phyloP scores from a whole-genome alignment of 2,113 vertebrate species.

The Anhinga rufa region DNA sequence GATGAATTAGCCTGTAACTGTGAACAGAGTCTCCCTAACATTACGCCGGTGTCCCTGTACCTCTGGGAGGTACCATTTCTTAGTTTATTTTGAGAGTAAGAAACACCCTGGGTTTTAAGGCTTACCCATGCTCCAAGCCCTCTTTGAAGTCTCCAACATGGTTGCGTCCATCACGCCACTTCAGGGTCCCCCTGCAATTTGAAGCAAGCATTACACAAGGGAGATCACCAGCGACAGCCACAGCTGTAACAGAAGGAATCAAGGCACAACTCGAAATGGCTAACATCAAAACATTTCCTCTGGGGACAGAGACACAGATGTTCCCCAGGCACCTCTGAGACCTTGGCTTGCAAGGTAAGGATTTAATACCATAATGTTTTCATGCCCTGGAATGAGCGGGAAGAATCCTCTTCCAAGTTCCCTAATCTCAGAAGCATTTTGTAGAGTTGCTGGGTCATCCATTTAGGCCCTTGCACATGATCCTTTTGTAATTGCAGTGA shows the following conservation, averaged over 20 bases:
- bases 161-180: slow-evolving; percentile 70
- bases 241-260: neutral
- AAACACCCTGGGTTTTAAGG: rapidly evolving
- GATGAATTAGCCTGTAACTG: neutral
- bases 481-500: neutral
- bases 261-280: no score
- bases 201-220: neutral
- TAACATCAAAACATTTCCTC: neutral
- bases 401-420: neutral
- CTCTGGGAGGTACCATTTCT: neutral
- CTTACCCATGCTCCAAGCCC: slow-evolving; percentile 79
- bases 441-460: neutral
- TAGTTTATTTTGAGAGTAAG: neutral
- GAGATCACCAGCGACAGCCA: neutral
- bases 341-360: neutral
- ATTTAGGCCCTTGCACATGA: neutral
- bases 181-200: slow-evolving; percentile 72
- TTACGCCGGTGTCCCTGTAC: rapidly evolving
- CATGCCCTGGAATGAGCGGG: neutral
- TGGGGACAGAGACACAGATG: neutral
- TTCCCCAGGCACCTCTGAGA: neutral
- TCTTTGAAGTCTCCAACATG: slow-evolving; percentile 68
- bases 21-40: neutral
- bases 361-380: neutral
- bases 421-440: neutral